A percentile compares a stretch with the other conserved stretches of the same genome.
phyloP scores from a whole-genome alignment of 1,140 invertebrate species.

The Chionoecetes opilio region DNA sequence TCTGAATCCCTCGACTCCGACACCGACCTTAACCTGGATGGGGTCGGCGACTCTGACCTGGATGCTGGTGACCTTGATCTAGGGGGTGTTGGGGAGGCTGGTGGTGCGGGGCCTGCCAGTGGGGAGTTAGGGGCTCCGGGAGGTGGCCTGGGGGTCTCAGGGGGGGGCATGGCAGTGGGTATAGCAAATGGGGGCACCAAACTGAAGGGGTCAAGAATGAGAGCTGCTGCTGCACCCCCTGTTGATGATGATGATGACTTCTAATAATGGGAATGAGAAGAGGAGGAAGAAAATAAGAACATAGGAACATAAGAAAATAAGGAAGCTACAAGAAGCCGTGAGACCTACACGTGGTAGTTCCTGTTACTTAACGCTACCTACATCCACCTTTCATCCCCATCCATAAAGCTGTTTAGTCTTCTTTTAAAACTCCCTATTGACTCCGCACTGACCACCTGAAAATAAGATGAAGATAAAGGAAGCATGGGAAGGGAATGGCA shows the following conservation, averaged over 20 bases:
- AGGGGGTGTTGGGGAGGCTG: slow-evolving; percentile 42
- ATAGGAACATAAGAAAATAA: background rate
- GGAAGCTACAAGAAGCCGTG: too few species aligned
- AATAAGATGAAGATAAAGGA: too few species aligned
- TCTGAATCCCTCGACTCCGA: slow-evolving; percentile 65
- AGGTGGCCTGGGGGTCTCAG: slow-evolving; percentile 40
- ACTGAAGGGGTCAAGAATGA: slow-evolving; percentile 59
- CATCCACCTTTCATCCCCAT: too few species aligned
- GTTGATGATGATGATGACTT: slow-evolving; percentile 62
- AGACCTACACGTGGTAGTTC: too few species aligned
- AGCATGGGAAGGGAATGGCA: too few species aligned
- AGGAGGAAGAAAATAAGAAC: background rate
- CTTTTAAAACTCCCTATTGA: too few species aligned
- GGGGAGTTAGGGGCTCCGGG: slow-evolving; percentile 30
- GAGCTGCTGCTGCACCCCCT: slow-evolving; percentile 44
- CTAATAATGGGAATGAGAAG: background rate
- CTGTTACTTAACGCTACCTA: too few species aligned
- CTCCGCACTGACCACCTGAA: too few species aligned
- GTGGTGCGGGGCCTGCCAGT: slow-evolving; percentile 42
- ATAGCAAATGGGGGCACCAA: slow-evolving; percentile 56
- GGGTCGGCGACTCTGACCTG: slow-evolving; percentile 66
- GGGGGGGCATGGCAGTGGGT: slow-evolving; percentile 45
- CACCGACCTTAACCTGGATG: slow-evolving; percentile 69
- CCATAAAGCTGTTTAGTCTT: too few species aligned
- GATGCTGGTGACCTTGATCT: slow-evolving; percentile 59